Conservation (phyloP, 2,113 vertebrate species). For the Xyrauchen texanus region DNA sequence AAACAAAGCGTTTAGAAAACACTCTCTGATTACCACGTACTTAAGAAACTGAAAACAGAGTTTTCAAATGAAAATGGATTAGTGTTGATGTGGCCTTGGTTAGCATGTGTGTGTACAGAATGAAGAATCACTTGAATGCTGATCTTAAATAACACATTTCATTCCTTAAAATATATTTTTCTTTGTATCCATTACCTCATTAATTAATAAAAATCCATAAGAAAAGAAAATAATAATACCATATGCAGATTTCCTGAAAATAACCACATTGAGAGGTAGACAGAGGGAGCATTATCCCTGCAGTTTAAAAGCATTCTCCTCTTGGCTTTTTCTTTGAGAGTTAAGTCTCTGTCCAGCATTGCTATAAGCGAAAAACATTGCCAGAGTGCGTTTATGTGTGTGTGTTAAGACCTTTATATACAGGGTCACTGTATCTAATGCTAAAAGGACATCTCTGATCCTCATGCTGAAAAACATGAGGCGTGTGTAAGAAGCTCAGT, state of each 20-base stretch:
- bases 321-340: constrained; percentile 26
- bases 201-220: not conserved
- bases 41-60: not conserved
- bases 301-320: constrained; percentile 20
- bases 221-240: constrained; percentile 12
- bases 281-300: not conserved
- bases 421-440: constrained; percentile 25
- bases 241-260: constrained; percentile 20
- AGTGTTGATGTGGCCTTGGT: not conserved
- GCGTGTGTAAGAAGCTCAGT: not conserved
- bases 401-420: not conserved
- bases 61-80: not conserved
- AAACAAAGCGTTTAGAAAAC: too few species aligned
- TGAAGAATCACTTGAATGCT: constrained; percentile 3
- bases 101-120: not conserved
- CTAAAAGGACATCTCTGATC: constrained; percentile 6
- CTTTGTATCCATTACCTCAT: not conserved
- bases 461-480: not conserved
- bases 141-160: not conserved
- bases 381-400: not conserved
- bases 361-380: constrained; percentile 20
- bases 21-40: too few species aligned
- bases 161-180: not conserved
- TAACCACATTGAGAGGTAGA: not conserved
- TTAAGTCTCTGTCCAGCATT: constrained; percentile 23